Percentiles rank a stretch among this genome's conserved stretches.
These are phyloP conservation scores for Pseudonaja textilis DNA, from an alignment of 2,113 vertebrate species.

Conservation along the genomic window DNA sequence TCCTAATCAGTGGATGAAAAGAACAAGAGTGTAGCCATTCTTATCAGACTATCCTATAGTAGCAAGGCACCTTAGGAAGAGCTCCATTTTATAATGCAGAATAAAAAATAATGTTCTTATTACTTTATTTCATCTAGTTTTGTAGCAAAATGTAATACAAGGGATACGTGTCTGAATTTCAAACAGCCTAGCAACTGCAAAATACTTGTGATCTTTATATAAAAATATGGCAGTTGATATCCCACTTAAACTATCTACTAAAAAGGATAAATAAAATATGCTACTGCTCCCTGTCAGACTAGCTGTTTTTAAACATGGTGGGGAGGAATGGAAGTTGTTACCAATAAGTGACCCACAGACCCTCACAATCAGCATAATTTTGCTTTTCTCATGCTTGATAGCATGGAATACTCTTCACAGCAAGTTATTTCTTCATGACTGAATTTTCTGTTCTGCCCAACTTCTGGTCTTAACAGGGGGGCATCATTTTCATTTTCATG, in stretches of 20 bases:
- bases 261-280: neutral
- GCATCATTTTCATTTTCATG: neutral
- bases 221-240: neutral
- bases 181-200: neutral
- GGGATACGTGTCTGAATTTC: neutral
- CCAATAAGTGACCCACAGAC: neutral
- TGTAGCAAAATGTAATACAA: neutral
- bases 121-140: constrained; percentile 11
- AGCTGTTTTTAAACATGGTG: neutral
- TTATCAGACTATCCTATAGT: neutral
- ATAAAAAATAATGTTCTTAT: constrained; percentile 9
- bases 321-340: neutral
- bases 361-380: neutral
- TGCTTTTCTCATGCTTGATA: neutral
- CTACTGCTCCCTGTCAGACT: neutral
- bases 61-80: neutral
- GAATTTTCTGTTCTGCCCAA: neutral
- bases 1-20: constrained; percentile 12
- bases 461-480: neutral
- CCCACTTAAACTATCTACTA: neutral
- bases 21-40: neutral
- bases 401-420: neutral
- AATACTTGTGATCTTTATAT: neutral
- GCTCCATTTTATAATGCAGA: constrained; percentile 14
- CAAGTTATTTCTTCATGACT: neutral